Percentiles rank a stretch among this genome's conserved stretches.
These are phyloP conservation scores for Zaprionus obscuricornis DNA, from an alignment of 2,888 invertebrate species.

Conservation along the genomic window DNA sequence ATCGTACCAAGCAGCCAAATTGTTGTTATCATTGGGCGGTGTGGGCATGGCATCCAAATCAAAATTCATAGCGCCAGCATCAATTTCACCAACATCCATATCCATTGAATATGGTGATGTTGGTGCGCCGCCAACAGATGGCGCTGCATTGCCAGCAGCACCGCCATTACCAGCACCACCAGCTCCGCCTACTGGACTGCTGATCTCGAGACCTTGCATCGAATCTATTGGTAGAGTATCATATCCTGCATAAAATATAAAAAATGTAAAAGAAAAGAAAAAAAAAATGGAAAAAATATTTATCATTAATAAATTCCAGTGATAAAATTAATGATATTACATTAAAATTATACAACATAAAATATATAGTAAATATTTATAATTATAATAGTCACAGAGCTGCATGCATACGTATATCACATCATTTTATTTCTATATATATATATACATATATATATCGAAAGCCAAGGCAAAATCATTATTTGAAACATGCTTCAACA, in stretches of 20 bases:
- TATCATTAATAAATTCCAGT: neutral
- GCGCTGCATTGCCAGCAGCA: constrained; percentile 62
- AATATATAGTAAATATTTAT: too few species aligned
- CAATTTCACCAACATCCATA: constrained; percentile 92
- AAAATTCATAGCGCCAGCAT: constrained; percentile 90
- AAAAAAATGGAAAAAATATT: neutral
- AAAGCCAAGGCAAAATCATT: too few species aligned
- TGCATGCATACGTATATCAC: constrained; percentile 25
- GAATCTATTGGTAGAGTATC: constrained; percentile 99
- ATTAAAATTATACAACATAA: too few species aligned
- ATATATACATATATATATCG: too few species aligned
- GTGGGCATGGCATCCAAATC: constrained; percentile 90
- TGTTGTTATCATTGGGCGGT: constrained; percentile 95
- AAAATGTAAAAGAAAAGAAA: constrained; percentile 34
- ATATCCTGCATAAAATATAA: constrained; percentile 88
- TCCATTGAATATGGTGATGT: constrained; percentile 91
- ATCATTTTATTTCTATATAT: too few species aligned
- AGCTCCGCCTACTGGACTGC: constrained; percentile 84
- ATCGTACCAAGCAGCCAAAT: constrained; percentile 98
- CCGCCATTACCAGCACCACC: constrained; percentile 67
- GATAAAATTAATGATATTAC: too few species aligned
- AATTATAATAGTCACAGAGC: neutral
- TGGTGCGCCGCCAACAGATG: constrained; percentile 83
- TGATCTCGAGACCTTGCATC: constrained; percentile 97
- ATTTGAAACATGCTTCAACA: too few species aligned